These are phyloP conservation scores for Falco naumanni DNA, from an alignment of 2,797 vertebrate species.

Conservation along the genomic window DNA sequence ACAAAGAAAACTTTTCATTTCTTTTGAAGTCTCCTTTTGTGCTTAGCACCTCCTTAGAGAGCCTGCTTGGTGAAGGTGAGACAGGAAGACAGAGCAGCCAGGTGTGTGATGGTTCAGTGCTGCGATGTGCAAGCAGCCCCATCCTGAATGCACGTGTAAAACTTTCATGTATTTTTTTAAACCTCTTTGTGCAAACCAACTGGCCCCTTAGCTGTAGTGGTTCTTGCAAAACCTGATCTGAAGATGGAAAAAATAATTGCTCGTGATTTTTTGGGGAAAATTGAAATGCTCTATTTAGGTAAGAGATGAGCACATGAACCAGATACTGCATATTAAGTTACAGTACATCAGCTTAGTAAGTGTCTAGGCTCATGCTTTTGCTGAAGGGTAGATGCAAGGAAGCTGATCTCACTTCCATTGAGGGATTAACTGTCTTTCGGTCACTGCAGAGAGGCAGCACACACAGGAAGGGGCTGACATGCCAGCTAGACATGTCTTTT, in stretches of 20 bases:
- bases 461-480: slow-evolving; percentile 11
- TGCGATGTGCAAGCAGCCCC: neutral
- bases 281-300: neutral
- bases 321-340: slow-evolving; percentile 34
- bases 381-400: slow-evolving; percentile 35
- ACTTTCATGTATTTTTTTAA: neutral
- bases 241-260: neutral
- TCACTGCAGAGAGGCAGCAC: neutral
- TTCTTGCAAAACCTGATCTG: neutral
- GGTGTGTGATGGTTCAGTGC: neutral
- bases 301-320: slow-evolving; percentile 18
- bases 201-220: neutral
- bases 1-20: slow-evolving; percentile 27
- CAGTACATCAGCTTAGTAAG: neutral
- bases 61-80: neutral
- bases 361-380: slow-evolving; percentile 21
- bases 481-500: slow-evolving; percentile 18
- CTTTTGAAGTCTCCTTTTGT: neutral
- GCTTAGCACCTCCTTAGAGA: neutral
- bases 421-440: slow-evolving; percentile 51
- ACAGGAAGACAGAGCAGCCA: neutral
- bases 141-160: neutral
- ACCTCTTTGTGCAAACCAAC: neutral
- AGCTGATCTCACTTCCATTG: slow-evolving; percentile 53
- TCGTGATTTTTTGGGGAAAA: rapidly evolving